Percentiles rank a stretch among this genome's conserved stretches.
Conservation (phyloP, 2,113 vertebrate genomes). For the Coturnix japonica region DNA sequence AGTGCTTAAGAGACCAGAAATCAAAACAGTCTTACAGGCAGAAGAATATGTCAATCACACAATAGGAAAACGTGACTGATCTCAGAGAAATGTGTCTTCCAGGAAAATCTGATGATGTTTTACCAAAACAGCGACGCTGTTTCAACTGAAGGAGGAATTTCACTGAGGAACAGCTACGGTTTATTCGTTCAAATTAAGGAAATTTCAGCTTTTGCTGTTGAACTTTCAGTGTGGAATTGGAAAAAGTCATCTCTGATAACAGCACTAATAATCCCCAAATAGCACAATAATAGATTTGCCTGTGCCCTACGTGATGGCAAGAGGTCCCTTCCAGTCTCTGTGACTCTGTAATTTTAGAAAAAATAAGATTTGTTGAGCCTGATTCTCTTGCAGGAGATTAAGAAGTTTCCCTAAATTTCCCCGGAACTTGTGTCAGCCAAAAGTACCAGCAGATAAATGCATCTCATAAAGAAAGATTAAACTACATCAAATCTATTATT, state of each 20-base stretch:
- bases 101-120: not conserved
- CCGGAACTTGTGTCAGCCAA: not conserved
- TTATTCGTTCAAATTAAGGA: not conserved
- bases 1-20: not conserved
- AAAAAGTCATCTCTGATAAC: not conserved
- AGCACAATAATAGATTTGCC: not conserved
- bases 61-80: not conserved
- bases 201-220: not conserved
- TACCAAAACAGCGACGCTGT: not conserved
- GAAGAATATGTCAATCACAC: not conserved
- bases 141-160: not conserved
- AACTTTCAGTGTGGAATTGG: not conserved
- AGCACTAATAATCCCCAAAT: not conserved
- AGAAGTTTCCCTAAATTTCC: not conserved
- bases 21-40: not conserved
- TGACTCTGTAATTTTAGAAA: not conserved
- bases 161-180: not conserved
- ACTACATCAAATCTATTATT: conserved; percentile 21
- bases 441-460: not conserved
- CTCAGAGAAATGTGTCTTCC: not conserved
- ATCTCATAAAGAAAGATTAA: conserved; percentile 10
- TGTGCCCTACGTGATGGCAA: not conserved
- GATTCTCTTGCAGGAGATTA: not conserved
- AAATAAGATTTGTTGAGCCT: not conserved
- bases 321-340: not conserved